Percentiles rank a stretch among this genome's conserved stretches.
Evolutionary conservation across 1,140 invertebrate genomes (phyloP).

Genomic region (Orchestia grillus): DNA sequence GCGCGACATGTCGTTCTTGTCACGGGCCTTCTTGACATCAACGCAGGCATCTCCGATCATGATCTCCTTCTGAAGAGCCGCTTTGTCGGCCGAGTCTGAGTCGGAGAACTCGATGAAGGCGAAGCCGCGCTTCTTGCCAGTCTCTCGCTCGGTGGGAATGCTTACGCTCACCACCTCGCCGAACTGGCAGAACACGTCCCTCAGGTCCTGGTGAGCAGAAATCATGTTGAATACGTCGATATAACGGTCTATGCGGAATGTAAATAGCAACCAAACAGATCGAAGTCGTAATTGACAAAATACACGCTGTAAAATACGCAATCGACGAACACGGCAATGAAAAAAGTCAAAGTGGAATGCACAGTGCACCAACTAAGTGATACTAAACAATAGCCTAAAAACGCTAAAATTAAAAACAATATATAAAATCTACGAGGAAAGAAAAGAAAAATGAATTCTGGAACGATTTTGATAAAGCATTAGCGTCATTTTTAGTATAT

Average conservation of each 20-base stretch:
- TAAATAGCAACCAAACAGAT: not conserved
- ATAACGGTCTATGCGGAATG: not conserved
- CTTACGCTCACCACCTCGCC: conserved; percentile 42
- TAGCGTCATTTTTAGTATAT: no score
- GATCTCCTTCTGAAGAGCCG: conserved; percentile 83
- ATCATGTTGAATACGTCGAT: not conserved
- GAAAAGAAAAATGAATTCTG: no score
- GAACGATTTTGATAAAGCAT: no score
- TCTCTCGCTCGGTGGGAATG: conserved; percentile 56
- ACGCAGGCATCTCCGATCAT: conserved; percentile 65
- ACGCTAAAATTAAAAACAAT: no score
- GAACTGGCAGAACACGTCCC: conserved; percentile 53
- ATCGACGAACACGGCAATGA: no score
- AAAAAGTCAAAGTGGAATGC: no score
- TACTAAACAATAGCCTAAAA: no score
- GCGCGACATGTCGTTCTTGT: conserved; percentile 71
- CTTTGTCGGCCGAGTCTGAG: conserved; percentile 96
- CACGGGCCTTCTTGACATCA: conserved; percentile 68
- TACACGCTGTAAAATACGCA: no score
- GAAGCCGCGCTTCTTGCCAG: conserved; percentile 52
- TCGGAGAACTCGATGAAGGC: conserved; percentile 75
- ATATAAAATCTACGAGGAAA: no score
- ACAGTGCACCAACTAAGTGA: no score
- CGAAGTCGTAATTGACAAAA: no score
- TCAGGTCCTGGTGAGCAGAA: conserved; percentile 19